Evolutionary conservation across 2,797 vertebrate species (phyloP).

Genomic region (Hypotaenidia okinawae): DNA sequence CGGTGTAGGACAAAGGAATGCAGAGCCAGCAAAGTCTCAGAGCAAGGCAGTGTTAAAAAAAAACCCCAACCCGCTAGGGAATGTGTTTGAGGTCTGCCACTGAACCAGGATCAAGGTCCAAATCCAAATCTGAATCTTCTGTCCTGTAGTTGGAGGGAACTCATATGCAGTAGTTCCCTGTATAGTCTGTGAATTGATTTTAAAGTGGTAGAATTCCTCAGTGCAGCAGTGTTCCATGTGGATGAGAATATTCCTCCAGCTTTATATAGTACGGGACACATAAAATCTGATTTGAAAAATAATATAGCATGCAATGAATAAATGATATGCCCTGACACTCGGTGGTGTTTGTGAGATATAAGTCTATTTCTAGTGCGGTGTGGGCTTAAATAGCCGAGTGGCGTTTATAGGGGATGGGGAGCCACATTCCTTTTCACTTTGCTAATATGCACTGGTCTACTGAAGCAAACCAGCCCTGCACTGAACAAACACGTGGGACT

Average conservation of each 20-base stretch:
- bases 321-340: slow-evolving; percentile 47
- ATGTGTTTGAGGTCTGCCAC: not conserved
- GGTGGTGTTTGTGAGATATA: slow-evolving; percentile 58
- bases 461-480: not conserved
- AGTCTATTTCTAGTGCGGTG: slow-evolving; percentile 58
- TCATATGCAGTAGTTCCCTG: not conserved
- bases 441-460: slow-evolving; percentile 39
- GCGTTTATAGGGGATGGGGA: slow-evolving; percentile 50
- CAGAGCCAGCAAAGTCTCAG: not conserved
- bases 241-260: not conserved
- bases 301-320: slow-evolving; percentile 40
- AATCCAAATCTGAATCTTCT: not conserved
- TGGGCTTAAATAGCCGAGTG: slow-evolving; percentile 58
- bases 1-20: not conserved
- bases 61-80: not conserved
- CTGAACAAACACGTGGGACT: not conserved
- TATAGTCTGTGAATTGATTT: not conserved
- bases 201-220: not conserved
- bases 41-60: not conserved
- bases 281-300: slow-evolving; percentile 55
- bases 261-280: slow-evolving; percentile 28
- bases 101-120: not conserved
- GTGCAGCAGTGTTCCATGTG: not conserved
- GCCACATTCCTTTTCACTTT: slow-evolving; percentile 59
- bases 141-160: not conserved